Percentiles rank a stretch among this genome's conserved stretches.
Evolutionary conservation across 2,797 vertebrate species (phyloP).

Genomic region (Oreochromis mossambicus): DNA sequence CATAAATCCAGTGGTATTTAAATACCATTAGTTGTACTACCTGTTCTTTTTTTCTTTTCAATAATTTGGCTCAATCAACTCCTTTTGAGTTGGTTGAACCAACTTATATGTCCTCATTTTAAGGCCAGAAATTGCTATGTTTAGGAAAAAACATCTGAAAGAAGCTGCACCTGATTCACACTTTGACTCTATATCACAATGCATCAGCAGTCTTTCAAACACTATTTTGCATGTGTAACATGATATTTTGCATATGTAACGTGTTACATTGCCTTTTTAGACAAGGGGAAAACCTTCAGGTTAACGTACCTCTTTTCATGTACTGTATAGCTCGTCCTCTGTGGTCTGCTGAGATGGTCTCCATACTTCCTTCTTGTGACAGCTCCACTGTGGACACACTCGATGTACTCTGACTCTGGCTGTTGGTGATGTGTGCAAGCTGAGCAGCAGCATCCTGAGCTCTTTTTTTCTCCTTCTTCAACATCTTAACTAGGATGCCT

Average conservation of each 20-base stretch:
- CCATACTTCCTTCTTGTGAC: conserved; percentile 16
- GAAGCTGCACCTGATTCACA: background rate
- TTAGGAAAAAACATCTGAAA: background rate
- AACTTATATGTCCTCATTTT: background rate
- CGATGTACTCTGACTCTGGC: conserved; percentile 22
- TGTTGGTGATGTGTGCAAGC: conserved; percentile 18
- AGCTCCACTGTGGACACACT: background rate
- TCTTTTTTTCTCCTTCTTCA: conserved; percentile 88
- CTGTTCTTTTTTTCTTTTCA: background rate
- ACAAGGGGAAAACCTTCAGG: background rate
- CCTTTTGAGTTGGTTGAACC: background rate
- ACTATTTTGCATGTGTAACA: background rate
- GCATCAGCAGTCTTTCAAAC: background rate
- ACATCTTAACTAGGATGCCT: conserved; percentile 88
- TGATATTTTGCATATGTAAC: background rate
- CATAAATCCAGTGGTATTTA: background rate
- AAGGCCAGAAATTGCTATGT: background rate
- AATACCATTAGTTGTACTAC: background rate
- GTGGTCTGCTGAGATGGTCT: background rate
- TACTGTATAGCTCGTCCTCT: conserved; percentile 33
- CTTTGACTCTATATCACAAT: background rate
- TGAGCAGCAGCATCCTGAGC: conserved; percentile 68
- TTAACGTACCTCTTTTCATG: conserved; percentile 75
- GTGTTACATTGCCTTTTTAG: background rate
- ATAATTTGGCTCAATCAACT: background rate